phyloP scores from a whole-genome alignment of 1,140 invertebrate species.

The Trichogramma pretiosum region DNA sequence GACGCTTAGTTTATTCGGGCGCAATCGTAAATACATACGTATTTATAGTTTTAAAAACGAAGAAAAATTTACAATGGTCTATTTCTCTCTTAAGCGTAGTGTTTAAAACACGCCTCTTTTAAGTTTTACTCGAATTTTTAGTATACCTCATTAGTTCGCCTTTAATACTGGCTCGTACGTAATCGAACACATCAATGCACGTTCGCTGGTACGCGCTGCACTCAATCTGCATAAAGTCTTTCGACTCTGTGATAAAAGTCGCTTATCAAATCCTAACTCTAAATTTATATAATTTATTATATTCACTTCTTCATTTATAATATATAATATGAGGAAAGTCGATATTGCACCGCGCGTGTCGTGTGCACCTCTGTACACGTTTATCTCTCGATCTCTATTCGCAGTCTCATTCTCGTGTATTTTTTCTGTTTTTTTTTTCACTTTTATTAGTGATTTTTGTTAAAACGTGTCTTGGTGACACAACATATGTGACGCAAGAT shows the following conservation, averaged over 20 bases:
- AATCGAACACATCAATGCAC: constrained; percentile 10
- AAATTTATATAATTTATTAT: constrained; percentile 6
- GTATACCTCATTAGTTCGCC: constrained; percentile 6
- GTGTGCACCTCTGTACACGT: constrained; percentile 24
- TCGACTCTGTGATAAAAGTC: constrained; percentile 3
- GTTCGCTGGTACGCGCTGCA: not conserved
- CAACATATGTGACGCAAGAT: no score
- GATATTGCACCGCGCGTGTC: constrained; percentile 36
- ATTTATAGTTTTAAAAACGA: constrained; percentile 34
- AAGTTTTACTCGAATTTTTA: not conserved
- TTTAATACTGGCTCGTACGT: constrained; percentile 11
- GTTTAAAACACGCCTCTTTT: constrained; percentile 10
- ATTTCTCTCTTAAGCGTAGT: constrained; percentile 7
- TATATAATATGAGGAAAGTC: constrained; percentile 23
- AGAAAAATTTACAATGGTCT: constrained; percentile 40
- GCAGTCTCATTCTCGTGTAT: constrained; percentile 16
- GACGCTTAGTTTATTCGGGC: constrained; percentile 27
- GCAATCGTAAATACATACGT: constrained; percentile 44
- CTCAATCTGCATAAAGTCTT: constrained; percentile 10
- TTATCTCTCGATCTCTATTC: constrained; percentile 12
- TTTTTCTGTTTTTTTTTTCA: constrained; percentile 7
- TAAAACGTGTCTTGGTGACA: constrained; percentile 13
- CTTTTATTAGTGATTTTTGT: constrained; percentile 8
- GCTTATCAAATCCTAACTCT: constrained; percentile 12
- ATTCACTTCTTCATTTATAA: constrained; percentile 4